Evolutionary conservation across 2,797 vertebrate genomes (phyloP), one percentile per base, ranked within the genome.

Genomic region (Merluccius polli): DNA sequence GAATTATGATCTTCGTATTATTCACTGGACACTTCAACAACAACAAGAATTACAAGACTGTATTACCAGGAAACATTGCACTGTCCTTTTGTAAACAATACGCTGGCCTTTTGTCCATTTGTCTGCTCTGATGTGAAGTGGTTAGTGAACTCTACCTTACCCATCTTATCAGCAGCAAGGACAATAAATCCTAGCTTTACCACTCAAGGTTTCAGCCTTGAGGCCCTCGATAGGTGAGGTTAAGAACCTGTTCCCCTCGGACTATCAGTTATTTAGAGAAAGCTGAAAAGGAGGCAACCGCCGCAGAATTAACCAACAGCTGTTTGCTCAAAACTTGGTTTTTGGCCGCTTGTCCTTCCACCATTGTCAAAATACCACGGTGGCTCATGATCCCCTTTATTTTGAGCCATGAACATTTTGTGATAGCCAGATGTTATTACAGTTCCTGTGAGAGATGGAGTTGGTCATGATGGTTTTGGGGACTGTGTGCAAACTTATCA

Each of bases 91-190:
- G 82, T 79, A 78, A 86, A 88, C 81, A 75, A 16, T 21, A 18
- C 75, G 6, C 15, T 84, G 85, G 73, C 84, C 87, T 82, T 86
- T 79, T 75, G 85, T 82, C 67, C 82, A 10, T 27, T 38, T 33
- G 31, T 31, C 21, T 35, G 52, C 9, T 83, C 74, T 85, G 83
- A 82, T 65, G 72, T 73, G 74, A 87, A 77, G 71, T 83, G 85
- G 84, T 83, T 84, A 80, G 79, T 85, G 82, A 86, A 81, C 79
- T 31, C 2, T 35, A 29, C 70, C 68, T 30, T 70, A 52, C 70
- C 32, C 35, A n/a, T 81, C 84, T 90, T 89, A 91, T 91, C 92
- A 83, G 82, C 74, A 0, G 0, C 59, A 24, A 11, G n/a, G 59
- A 12, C 24, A 10, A 12, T 24, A 12, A 12, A 12, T 11, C 59